Evolutionary conservation across 2,797 vertebrate species (phyloP).

Genomic region (Sebastes steindachneri): DNA sequence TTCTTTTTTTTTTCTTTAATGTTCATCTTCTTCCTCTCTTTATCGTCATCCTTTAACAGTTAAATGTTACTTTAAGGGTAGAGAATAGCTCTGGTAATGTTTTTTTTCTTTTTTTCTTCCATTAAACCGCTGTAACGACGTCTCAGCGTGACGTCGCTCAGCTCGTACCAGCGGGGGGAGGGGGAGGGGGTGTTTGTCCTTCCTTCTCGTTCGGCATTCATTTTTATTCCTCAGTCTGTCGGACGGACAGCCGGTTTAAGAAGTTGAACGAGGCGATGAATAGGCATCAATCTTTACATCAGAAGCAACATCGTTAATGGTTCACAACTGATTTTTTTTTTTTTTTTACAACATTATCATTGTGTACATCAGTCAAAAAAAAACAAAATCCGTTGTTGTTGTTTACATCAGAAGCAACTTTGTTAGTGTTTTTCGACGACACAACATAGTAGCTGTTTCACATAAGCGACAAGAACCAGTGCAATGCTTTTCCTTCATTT

Average conservation of each 20-base stretch:
- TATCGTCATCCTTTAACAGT: conserved; percentile 17
- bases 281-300: conserved; percentile 40
- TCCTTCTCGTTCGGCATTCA: conserved; percentile 31
- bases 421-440: conserved; percentile 36
- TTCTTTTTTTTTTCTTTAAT: conserved; percentile 51
- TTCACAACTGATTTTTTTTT: conserved; percentile 42
- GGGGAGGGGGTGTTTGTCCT: conserved; percentile 24
- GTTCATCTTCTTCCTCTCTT: conserved; percentile 41
- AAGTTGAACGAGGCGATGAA: conserved; percentile 45
- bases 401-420: conserved; percentile 67
- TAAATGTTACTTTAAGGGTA: conserved; percentile 50
- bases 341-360: conserved; percentile 56
- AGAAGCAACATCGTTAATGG: conserved; percentile 57
- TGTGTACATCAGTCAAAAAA: conserved; percentile 65
- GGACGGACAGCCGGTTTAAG: conserved; percentile 41
- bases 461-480: conserved; percentile 71
- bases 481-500: conserved; percentile 72
- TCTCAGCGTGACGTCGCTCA: conserved; percentile 21
- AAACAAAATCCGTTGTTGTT: conserved; percentile 29
- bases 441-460: conserved; percentile 55
- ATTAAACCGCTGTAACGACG: background rate
- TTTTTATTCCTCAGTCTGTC: conserved; percentile 41
- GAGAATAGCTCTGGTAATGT: conserved; percentile 55
- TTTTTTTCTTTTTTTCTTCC: conserved; percentile 7
- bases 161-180: conserved; percentile 20